Evolutionary conservation across 1,140 invertebrate species (phyloP), one percentile per base, ranked within the genome.

Genomic region (Lutraria rhynchaena): DNA sequence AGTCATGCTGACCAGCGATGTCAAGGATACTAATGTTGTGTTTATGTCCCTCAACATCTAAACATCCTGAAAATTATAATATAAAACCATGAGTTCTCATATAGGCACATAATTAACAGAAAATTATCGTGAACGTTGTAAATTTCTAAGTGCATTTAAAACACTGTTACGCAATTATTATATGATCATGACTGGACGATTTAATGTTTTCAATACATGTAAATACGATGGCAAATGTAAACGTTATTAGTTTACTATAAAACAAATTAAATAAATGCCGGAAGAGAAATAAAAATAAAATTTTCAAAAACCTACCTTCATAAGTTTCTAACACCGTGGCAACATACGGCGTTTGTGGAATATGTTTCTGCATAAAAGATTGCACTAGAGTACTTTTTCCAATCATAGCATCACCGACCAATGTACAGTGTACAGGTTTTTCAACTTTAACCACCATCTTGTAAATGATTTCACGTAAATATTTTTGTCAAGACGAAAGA

Each of bases 381-480:
- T 81, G 78, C 11, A 74, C 69, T 35, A 81, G 22, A 11, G 78
- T 81, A n/a, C 69, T 81, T 24, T 81, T 81, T 22, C 78, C 78
- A 29, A 81, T 81, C 78, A 81, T 81, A 27, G 78, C 78, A 61
- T 81, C 78, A 17, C 78, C 78, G 55, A 73, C 46, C 67, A 81
- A 55, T 24, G 67, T 81, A 22, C 67, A 71, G 22, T 81, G 69
- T 0, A 81, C 78, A 24, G 69, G 69, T 51, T 81, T 81, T 60
- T 81, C 78, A 37, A 73, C 49, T 61, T 81, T 81, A 9, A 73
- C 37, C 61, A 81, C 78, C 78, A 81, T 81, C 5, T 11, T 77
- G 29, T 67, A 3, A 9, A 24, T 11, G 31, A 65, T 27, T 19
- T n/a, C 17, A 13, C 11, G 1, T 37, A n/a, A 5, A 31, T 69